These are phyloP conservation scores for Gila orcuttii DNA, from an alignment of 2,113 vertebrate species.

Conservation along the genomic window DNA sequence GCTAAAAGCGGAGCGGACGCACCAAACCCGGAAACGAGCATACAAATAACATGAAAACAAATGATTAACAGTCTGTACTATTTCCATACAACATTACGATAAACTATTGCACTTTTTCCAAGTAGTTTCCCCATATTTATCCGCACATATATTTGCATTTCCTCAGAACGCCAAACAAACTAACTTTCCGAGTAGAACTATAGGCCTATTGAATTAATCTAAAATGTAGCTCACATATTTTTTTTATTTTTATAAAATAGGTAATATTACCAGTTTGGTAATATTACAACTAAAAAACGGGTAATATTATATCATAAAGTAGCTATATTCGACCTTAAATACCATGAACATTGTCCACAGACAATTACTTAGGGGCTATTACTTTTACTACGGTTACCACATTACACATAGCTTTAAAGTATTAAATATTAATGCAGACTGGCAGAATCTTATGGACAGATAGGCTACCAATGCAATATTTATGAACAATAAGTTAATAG, in stretches of 20 bases:
- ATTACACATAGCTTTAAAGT: background rate
- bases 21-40: constrained; percentile 19
- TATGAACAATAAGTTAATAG: background rate
- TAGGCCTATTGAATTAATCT: background rate
- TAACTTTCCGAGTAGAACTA: background rate
- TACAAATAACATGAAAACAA: constrained; percentile 24
- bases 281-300: background rate
- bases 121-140: background rate
- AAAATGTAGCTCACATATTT: background rate
- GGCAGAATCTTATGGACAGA: too few relatives aligned
- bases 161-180: background rate
- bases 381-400: background rate
- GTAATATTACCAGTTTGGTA: background rate
- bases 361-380: background rate
- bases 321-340: background rate
- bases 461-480: background rate
- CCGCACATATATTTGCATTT: background rate
- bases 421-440: background rate
- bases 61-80: background rate
- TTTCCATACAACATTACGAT: background rate
- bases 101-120: background rate
- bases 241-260: background rate
- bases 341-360: background rate
- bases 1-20: background rate
- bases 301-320: background rate